Base-by-base conservation (phyloP, 2,797 vertebrate genomes). In the Poecilia wingei region DNA sequence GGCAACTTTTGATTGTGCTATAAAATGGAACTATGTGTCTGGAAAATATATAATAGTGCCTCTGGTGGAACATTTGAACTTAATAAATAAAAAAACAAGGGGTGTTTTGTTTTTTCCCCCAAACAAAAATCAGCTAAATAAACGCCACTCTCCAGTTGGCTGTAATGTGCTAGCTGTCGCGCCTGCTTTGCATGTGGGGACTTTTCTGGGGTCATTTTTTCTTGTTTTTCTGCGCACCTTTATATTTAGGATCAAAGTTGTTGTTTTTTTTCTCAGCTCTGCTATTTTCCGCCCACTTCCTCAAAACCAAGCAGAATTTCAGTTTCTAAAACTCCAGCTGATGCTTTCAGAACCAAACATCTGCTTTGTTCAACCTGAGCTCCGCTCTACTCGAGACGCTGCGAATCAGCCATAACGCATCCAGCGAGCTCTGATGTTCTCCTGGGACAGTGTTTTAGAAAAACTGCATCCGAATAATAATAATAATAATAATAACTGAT, bases 281-380 rank as follows among this genome's bases (percentile, higher is more conserved):
- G 0, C 31, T 82, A 43, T 82, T 79, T 22, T 14, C 78, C 20
- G 25, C 51, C 79, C 0, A 73, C 46, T 93, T 92, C 90, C 86
- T 85, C 84, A 75, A 83, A 61, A 8, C 46, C 53, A 16, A 8
- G 47, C 28, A 49, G 22, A 84, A 55, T 71, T 69, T 76, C 69
- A 41, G 18, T 55, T 86, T 76, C 31, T 49, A 49, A 78, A 75
- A 71, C 39, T 43, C 33, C 68, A 78, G 3, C 2, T 47, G 70
- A 53, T 45, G 72, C 3, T 33, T 49, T 13, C 20, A 51, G 39
- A 28, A 59, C 73, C 66, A 46, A 64, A 77, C 70, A 77, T 25
- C 41, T 69, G 7, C 16, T 1, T 1, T 33, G 74, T 77, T 3
- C 28, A 57, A 61, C 31, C 70, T 47, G 0, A 82, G 43, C 20